Evolutionary conservation across 2,888 invertebrate genomes (phyloP).

Genomic region (Tyria jacobaeae): DNA sequence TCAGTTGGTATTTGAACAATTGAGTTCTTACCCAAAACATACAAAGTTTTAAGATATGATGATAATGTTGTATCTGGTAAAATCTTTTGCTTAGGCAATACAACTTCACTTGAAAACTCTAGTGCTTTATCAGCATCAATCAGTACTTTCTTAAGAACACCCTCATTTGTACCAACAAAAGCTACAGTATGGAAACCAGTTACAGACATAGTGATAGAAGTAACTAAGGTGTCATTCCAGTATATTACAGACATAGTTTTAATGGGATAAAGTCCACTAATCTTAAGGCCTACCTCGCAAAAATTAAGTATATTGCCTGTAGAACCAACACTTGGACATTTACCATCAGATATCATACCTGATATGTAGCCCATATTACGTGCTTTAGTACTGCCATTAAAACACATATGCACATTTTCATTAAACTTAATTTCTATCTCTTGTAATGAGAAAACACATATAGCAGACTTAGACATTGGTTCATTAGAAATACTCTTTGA

Average conservation of each 20-base stretch:
- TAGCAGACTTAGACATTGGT: slow-evolving; percentile 93
- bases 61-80: slow-evolving; percentile 96
- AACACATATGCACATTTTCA: slow-evolving; percentile 99
- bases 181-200: slow-evolving; percentile 97
- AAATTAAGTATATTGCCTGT: slow-evolving; percentile 96
- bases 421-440: slow-evolving; percentile 97
- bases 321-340: slow-evolving; percentile 95
- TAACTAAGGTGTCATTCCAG: slow-evolving; percentile 93
- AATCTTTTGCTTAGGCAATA: slow-evolving; percentile 92
- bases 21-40: slow-evolving; percentile 90
- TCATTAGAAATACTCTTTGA: slow-evolving; percentile 95
- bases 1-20: slow-evolving; percentile 90
- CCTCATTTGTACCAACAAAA: slow-evolving; percentile 96
- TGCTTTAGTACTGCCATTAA: slow-evolving; percentile 97
- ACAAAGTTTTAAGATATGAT: slow-evolving; percentile 93
- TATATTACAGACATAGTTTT: slow-evolving; percentile 91
- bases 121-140: slow-evolving; percentile 89
- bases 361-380: slow-evolving; percentile 97
- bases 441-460: slow-evolving; percentile 96
- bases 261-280: slow-evolving; percentile 95
- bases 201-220: slow-evolving; percentile 94
- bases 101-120: slow-evolving; percentile 94
- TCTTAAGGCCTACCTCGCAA: slow-evolving; percentile 96
- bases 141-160: slow-evolving; percentile 93
- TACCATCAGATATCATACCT: slow-evolving; percentile 95